Evolutionary conservation across 2,797 vertebrate species (phyloP).

Genomic region (Kryptopterus vitreolus): DNA sequence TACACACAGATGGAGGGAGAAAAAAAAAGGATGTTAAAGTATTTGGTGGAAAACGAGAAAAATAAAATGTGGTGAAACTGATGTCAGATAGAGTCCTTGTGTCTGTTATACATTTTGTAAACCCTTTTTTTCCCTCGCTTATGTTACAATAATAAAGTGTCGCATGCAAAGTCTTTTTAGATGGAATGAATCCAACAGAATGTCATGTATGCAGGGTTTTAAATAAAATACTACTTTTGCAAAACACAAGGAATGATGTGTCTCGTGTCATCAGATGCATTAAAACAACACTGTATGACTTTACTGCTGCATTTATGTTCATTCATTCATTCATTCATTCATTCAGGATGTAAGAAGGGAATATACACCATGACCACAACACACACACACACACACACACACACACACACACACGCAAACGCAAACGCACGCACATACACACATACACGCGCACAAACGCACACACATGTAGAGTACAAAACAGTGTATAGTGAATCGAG

Average conservation of each 20-base stretch:
- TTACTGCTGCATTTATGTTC: no score
- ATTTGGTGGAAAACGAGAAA: background rate
- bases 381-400: background rate
- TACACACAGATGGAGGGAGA: background rate
- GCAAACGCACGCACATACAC: background rate
- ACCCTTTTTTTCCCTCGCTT: no score
- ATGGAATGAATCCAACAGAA: background rate
- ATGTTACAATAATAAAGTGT: background rate
- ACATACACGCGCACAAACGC: background rate
- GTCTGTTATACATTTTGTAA: no score
- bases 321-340: background rate
- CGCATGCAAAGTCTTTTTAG: background rate
- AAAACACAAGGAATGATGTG: no score
- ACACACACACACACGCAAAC: background rate
- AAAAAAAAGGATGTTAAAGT: conserved; percentile 1
- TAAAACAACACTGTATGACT: no score
- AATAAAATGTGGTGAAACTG: background rate
- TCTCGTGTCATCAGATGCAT: no score
- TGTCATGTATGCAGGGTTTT: background rate
- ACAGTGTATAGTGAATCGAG: background rate
- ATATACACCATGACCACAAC: background rate
- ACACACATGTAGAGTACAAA: background rate
- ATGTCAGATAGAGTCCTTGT: background rate
- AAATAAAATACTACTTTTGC: no score
- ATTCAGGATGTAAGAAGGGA: background rate